Evolutionary conservation across 2,797 vertebrate genomes (phyloP).

Genomic region (Takifugu ocellatus): DNA sequence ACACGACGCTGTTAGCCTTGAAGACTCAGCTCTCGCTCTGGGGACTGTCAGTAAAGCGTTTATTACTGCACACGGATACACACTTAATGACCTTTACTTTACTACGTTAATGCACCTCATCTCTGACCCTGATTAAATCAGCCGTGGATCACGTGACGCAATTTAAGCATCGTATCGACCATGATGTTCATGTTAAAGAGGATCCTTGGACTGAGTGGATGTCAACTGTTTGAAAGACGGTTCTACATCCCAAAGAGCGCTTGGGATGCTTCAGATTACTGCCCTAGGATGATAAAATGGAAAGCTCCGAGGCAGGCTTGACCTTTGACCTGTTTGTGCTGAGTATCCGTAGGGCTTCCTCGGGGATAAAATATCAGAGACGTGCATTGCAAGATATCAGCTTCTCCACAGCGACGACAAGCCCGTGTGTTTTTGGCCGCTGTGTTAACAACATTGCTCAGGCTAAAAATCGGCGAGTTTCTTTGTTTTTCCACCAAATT

Average conservation of each 20-base stretch:
- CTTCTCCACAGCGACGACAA: slow-evolving; percentile 24
- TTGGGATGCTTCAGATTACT: slow-evolving; percentile 86
- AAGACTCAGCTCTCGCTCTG: slow-evolving; percentile 68
- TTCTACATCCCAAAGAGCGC: slow-evolving; percentile 65
- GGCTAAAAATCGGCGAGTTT: slow-evolving; percentile 16
- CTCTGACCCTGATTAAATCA: background rate
- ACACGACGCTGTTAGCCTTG: slow-evolving; percentile 69
- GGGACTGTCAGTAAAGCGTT: slow-evolving; percentile 68
- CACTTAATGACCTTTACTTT: slow-evolving; percentile 56
- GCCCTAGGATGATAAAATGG: slow-evolving; percentile 78
- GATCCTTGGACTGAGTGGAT: no score
- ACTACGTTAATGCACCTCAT: slow-evolving; percentile 31
- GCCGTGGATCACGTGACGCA: background rate
- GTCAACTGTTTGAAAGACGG: slow-evolving; percentile 75
- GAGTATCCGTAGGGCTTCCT: slow-evolving; percentile 83
- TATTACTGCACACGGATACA: slow-evolving; percentile 65
- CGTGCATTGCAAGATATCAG: slow-evolving; percentile 50
- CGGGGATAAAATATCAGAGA: slow-evolving; percentile 85
- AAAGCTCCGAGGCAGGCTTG: slow-evolving; percentile 78
- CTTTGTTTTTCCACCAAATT: slow-evolving; percentile 13
- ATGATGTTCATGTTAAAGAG: no score
- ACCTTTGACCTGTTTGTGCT: slow-evolving; percentile 87
- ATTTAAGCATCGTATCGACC: background rate
- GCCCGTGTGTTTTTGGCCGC: background rate
- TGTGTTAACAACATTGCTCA: slow-evolving; percentile 26